phyloP scores from a whole-genome alignment of 2,113 vertebrate genomes.

The Podarcis raffonei region DNA sequence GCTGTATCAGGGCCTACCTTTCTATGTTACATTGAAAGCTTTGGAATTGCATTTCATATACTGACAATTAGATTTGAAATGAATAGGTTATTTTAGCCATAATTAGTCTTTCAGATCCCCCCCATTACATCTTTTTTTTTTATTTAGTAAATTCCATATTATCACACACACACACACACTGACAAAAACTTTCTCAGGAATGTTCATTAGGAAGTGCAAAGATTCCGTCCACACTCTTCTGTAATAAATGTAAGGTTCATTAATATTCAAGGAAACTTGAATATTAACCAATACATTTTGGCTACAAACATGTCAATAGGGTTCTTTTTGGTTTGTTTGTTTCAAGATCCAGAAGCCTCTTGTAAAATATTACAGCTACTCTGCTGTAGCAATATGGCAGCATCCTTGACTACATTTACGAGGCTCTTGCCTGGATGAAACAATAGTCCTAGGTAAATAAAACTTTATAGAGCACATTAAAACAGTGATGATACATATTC shows the following conservation, averaged over 20 bases:
- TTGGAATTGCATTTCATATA: too few relatives aligned
- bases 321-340: neutral
- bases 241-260: neutral
- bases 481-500: neutral
- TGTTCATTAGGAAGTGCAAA: neutral
- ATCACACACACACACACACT: neutral
- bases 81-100: neutral
- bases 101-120: neutral
- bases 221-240: neutral
- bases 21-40: neutral
- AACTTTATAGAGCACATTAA: conserved; percentile 2
- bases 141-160: neutral
- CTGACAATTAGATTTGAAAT: neutral
- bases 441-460: conserved; percentile 16
- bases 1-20: too few relatives aligned
- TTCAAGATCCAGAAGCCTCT: neutral
- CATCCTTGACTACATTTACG: conserved; percentile 2
- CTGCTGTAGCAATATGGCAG: neutral
- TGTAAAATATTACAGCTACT: neutral
- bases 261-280: neutral
- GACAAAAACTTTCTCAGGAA: neutral
- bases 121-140: too few relatives aligned
- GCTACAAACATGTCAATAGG: neutral
- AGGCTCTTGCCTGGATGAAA: conserved; percentile 13
- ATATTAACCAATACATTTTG: conserved; percentile 11